Base-by-base conservation (phyloP, 2,113 vertebrate species). In the Poeciliopsis retropinna region DNA sequence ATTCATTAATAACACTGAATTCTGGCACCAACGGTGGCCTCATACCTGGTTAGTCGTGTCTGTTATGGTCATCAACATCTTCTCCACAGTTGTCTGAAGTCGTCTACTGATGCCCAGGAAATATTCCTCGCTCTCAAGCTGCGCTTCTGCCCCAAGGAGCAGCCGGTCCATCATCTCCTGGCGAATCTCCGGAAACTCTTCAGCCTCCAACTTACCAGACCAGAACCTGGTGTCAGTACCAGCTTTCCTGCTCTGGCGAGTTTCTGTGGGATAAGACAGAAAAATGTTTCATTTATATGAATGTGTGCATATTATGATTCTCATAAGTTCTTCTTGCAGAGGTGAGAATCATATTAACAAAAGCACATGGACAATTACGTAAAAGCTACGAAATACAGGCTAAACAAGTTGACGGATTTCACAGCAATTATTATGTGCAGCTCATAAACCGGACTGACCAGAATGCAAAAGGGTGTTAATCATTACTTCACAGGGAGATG, bases 11-110 rank as follows among this genome's bases (percentile, higher is more conserved):
- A 7, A 25, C 25, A 11, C 2, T 57, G 22, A n/a, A 25, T 57
- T 57, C 25, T 25, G 22, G 7, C 51, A 54, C 51, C 8, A 47
- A 3, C 8, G 1, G 19, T 62, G 32, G 2, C 22, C 57, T 39
- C 13, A 39, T 95, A 99, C 98, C 97, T 99, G 95, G 91, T 93
- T 91, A 37, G 92, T 96, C 12, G 96, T 96, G 87, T 97, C 95
- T 41, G 78, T 95, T 87, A 99, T 97, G 79, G 95, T 92, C 92
- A 96, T 95, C 54, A 98, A 82, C 78, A 98, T 96, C 84, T 97
- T 97, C 91, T 97, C 95, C 87, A 99, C 94, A 47, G 96, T 96
- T 0, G 91, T 94, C 39, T 99, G 97, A 27, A 99, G 95, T 62
- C 97, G 95, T 84, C 92, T 86, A 85, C 96, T 96, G 85, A 98